These are phyloP conservation scores for Rafetus swinhoei DNA, from an alignment of 2,113 vertebrate species.

Conservation along the genomic window DNA sequence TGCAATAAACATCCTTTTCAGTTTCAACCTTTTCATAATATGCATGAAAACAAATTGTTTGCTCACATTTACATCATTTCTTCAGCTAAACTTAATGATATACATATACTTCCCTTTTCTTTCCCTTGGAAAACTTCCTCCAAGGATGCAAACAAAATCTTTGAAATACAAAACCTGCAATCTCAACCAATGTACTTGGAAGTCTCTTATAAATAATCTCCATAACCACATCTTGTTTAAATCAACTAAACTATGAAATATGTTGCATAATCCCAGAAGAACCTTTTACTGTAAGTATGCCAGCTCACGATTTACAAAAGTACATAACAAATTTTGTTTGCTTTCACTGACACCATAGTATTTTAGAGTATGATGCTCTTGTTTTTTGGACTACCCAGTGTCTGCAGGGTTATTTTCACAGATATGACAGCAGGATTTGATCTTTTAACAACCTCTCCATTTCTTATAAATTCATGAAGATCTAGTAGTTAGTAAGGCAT, in stretches of 20 bases:
- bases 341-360: accelerated
- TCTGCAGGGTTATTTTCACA: background rate
- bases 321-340: background rate
- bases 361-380: background rate
- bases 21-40: background rate
- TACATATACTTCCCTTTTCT: background rate
- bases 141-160: background rate
- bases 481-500: background rate
- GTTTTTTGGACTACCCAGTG: background rate
- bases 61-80: background rate
- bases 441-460: background rate
- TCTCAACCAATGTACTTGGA: background rate
- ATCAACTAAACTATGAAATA: background rate
- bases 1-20: background rate
- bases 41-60: background rate
- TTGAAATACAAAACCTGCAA: background rate
- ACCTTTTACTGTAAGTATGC: background rate
- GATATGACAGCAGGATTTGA: background rate
- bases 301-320: background rate
- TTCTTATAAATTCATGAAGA: background rate
- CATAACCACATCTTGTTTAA: background rate
- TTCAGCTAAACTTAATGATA: background rate
- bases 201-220: background rate
- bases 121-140: background rate
- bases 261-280: background rate